Conservation (phyloP, 2,113 vertebrate species). For the Campylorhamphus procurvoides region DNA sequence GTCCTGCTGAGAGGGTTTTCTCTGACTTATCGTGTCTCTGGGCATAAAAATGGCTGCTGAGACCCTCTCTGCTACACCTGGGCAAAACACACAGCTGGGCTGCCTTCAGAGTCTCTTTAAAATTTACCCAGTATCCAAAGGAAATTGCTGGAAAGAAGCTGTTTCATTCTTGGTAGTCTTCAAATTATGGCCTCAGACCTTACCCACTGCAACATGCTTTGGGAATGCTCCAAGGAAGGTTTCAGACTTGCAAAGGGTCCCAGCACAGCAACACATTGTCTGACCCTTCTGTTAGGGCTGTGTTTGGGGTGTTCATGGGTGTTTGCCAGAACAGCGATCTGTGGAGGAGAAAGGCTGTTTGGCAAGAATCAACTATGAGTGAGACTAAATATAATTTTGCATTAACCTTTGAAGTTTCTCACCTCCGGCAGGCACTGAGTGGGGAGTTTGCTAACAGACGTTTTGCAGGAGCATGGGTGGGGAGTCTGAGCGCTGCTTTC, state of each 20-base stretch:
- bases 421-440: neutral
- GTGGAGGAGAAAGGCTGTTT: neutral
- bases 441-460: neutral
- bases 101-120: neutral
- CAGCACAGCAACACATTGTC: rapidly evolving
- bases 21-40: neutral
- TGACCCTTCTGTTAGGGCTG: rapidly evolving
- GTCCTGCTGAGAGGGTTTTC: neutral
- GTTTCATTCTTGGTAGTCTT: neutral
- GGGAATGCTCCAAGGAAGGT: neutral
- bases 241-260: neutral
- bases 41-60: neutral
- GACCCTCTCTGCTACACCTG: neutral
- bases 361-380: neutral
- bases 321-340: rapidly evolving
- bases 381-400: neutral
- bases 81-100: neutral
- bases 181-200: neutral
- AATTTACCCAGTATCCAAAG: neutral
- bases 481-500: neutral
- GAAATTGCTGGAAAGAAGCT: neutral
- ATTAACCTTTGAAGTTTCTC: neutral
- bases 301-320: neutral
- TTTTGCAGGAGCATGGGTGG: neutral
- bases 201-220: neutral